Evolutionary conservation across 2,797 vertebrate genomes (phyloP), one percentile per base, ranked within the genome.

Genomic region (Chaunax sp.): DNA sequence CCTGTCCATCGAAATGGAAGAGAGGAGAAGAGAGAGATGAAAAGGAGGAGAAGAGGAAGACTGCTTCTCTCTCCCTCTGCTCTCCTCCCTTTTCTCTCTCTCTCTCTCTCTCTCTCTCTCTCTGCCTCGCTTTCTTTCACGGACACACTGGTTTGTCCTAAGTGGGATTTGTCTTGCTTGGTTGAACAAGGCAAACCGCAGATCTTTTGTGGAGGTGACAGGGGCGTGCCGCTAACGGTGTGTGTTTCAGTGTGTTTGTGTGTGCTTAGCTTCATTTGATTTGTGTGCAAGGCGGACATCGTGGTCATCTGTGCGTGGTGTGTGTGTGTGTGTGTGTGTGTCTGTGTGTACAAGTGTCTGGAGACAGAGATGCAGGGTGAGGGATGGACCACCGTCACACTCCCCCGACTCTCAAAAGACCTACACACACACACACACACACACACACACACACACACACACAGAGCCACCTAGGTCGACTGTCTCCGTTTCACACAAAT

Each of bases 181-280:
- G 82, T 72, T 84, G 88, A 80, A 78, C 81, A 78, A 75, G 86
- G 90, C 87, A 74, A 90, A 84, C 76, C 64, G 46, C 82, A 64
- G 87, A 76, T 87, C 90, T 87, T 92, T 94, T 94, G 92, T 94
- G 60, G 77, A 84, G 81, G 91, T 83, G 88, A 89, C 89, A 90
- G 81, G 85, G 87, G 89, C 65, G 82, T 92, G 86, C 80, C 67
- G 14, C 44, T 68, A 52, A 18, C 49, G 70, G 54, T 74, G 54
- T 63, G 54, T 56, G 52, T 53, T 60, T 57, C 41, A 43, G 44
- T 69, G 64, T 78, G 63, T 65, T 59, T 64, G 69, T 55, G 26
- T 49, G 41, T 1, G 49, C 72, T 81, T 41, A 63, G 78, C 85
- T 80, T 66, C 75, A 75, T 80, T 86, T 84, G 60, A 72, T 76